Evolutionary conservation across 2,888 invertebrate genomes (phyloP).

Genomic region (Urechis unicinctus): DNA sequence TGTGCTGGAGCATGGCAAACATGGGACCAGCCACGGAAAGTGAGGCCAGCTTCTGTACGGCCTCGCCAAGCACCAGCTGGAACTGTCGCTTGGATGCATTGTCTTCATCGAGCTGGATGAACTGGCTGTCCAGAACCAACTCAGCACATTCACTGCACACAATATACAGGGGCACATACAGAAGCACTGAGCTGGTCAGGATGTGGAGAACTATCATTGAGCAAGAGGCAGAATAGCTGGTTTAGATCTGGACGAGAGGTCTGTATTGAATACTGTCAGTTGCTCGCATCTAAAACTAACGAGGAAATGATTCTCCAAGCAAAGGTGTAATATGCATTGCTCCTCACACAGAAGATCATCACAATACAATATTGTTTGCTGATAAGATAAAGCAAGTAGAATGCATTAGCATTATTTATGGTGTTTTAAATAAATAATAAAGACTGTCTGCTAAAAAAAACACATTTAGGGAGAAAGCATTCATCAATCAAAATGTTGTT

Average conservation of each 20-base stretch:
- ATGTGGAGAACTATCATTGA: neutral
- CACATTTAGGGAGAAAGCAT: no score
- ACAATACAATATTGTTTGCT: neutral
- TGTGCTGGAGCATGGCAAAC: slow-evolving; percentile 20
- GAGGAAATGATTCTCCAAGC: no score
- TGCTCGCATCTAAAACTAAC: neutral
- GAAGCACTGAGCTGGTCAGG: neutral
- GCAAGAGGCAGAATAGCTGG: neutral
- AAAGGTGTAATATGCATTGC: no score
- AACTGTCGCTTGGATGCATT: slow-evolving; percentile 14
- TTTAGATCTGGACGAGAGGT: neutral
- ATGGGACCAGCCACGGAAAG: slow-evolving; percentile 13
- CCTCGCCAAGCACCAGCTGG: slow-evolving; percentile 11
- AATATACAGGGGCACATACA: no score
- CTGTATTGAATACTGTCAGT: neutral
- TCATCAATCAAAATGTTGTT: no score
- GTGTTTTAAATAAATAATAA: no score
- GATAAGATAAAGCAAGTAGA: no score
- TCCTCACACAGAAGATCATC: neutral
- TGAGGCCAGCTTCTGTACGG: slow-evolving; percentile 8
- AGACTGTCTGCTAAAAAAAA: no score
- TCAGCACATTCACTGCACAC: slow-evolving; percentile 23
- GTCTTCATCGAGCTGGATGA: slow-evolving; percentile 14
- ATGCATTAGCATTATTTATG: no score
- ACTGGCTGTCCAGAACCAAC: slow-evolving; percentile 20